A percentile compares a stretch with the other conserved stretches of the same genome.
These are phyloP conservation scores for Porites lutea DNA, from an alignment of 64 coral and sea anemone species.

Conservation along the genomic window DNA sequence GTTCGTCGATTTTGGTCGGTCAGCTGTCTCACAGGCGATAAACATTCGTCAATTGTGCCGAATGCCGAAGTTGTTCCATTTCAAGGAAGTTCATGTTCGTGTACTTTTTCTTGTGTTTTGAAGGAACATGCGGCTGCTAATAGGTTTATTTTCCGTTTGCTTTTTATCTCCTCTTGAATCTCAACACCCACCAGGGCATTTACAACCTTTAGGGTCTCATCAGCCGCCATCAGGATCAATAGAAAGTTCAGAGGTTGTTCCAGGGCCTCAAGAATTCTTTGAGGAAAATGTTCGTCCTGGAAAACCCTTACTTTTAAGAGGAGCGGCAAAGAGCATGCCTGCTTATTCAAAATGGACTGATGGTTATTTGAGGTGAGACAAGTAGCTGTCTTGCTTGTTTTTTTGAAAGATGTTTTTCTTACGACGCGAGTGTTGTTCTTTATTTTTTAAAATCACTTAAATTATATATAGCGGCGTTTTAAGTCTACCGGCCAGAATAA, in stretches of 20 bases:
- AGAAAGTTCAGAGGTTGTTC: slow-evolving; percentile 36
- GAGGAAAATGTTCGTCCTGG: slow-evolving; percentile 83
- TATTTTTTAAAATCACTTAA: no score
- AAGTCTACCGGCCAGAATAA: no score
- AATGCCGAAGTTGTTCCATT: not conserved
- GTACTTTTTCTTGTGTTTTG: no score
- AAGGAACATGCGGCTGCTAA: not conserved
- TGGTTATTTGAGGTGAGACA: slow-evolving; percentile 88
- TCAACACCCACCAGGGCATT: slow-evolving; percentile 69
- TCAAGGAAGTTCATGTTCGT: not conserved
- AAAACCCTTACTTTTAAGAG: slow-evolving; percentile 89
- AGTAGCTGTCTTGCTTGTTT: not conserved
- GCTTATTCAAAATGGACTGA: slow-evolving; percentile 93
- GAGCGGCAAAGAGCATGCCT: slow-evolving; percentile 90
- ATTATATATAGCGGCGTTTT: no score
- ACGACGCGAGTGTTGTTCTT: no score
- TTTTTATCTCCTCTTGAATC: slow-evolving; percentile 13
- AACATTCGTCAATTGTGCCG: not conserved
- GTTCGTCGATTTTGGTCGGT: not conserved
- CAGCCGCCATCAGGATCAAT: slow-evolving; percentile 60
- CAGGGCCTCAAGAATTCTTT: slow-evolving; percentile 83
- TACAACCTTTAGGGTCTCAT: slow-evolving; percentile 92
- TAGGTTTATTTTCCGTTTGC: not conserved
- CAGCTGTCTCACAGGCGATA: not conserved
- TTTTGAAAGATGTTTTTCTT: no score